phyloP scores from a whole-genome alignment of 2,113 vertebrate genomes.

The Atlantisia rogersi region DNA sequence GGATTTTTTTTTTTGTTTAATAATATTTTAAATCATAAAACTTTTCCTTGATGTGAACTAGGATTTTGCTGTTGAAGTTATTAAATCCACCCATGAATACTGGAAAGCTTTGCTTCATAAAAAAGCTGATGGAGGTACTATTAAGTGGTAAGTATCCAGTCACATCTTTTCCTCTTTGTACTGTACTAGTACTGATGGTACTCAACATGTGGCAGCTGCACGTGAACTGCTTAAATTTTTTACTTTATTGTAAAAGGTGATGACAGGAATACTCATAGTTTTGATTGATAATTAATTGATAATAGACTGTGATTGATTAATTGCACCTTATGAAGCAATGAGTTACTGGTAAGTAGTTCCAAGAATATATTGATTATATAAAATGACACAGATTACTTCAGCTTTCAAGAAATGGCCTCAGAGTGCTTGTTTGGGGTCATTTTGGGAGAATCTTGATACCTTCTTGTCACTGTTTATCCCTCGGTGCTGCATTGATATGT shows the following conservation, averaged over 20 bases:
- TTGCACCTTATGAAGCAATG: background rate
- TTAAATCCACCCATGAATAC: constrained; percentile 86
- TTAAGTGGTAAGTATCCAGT: constrained; percentile 85
- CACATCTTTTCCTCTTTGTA: background rate
- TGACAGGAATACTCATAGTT: background rate
- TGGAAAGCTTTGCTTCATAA: constrained; percentile 91
- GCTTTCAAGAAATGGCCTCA: background rate
- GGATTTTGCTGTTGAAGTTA: constrained; percentile 91
- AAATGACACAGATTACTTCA: background rate
- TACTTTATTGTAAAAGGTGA: background rate
- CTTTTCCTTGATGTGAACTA: constrained; percentile 62
- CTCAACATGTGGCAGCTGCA: background rate
- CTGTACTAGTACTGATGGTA: background rate
- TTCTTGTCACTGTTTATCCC: background rate
- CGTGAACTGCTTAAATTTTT: background rate
- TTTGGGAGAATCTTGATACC: background rate
- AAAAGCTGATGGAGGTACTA: constrained; percentile 76
- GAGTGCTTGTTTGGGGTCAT: background rate
- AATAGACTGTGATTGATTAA: background rate
- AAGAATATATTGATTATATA: background rate
- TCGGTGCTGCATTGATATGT: background rate
- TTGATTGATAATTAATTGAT: background rate
- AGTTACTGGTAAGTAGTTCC: background rate
- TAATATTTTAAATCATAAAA: background rate
- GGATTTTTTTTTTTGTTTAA: background rate